Evolutionary conservation across 2,113 vertebrate genomes (phyloP), one percentile per base, ranked within the genome.

Genomic region (Mohoua ochrocephala): DNA sequence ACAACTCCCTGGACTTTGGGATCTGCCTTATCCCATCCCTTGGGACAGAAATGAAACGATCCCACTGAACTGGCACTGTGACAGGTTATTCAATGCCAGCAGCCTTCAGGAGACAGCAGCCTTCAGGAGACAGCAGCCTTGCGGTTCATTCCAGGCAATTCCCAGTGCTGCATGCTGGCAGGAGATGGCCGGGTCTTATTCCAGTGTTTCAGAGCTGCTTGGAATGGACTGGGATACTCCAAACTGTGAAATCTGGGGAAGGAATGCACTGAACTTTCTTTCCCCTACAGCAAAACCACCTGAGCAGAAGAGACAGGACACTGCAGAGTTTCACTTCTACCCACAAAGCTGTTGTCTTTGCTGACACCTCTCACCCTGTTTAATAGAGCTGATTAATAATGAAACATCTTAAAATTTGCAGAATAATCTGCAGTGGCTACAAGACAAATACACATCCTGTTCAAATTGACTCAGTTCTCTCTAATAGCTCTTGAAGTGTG

Each of bases 1-100:
- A 41, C 20, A 20, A 3, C 30, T 23, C 6, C 0, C 37, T 13
- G 68, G 24, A 13, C 22, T 61, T 9, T 8, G 41, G 37, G 67
- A 27, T 37, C 9, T 35, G 31, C 2, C 18, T 21, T 6, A 11
- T 10, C 9, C 67, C 45, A 1, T 2, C 13, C 12, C 5, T 10
- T 26, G 60, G 22, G 56, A 39, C 37, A 41, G 37, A 41, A 61
- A 13, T 19, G 17, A 26, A 13, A 26, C 0, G 1, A 10, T 8
- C 27, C 15, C 70, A 31, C 23, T 1, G 6, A 39, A 18, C 0
- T 12, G 49, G 22, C 67, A 31, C 2, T 10, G 5, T 0, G 3
- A 42, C 7, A 35, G 16, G 18, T 68, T 18, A n/a, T 35, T 71
- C 5, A 13, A 56, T 13, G 21, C 49, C 14, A 39, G 39, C 71